A percentile compares a stretch with the other conserved stretches of the same genome.
Conservation (phyloP, 2,113 vertebrate genomes). For the Sapajus apella region DNA sequence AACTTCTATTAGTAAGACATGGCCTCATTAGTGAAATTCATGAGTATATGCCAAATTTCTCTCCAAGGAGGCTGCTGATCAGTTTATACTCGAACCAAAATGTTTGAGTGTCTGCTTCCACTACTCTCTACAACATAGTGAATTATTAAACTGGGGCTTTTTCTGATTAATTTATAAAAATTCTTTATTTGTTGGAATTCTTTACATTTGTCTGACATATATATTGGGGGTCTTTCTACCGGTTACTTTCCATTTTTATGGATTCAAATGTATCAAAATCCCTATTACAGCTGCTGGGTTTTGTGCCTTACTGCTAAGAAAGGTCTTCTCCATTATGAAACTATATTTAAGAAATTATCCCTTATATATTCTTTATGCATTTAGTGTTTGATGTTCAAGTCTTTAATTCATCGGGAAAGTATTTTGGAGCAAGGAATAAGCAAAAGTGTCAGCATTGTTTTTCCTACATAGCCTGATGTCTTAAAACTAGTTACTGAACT, state of each 20-base stretch:
- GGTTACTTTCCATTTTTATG: background rate
- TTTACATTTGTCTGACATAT: background rate
- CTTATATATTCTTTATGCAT: background rate
- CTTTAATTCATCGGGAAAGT: background rate
- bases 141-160: background rate
- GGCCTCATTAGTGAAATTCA: background rate
- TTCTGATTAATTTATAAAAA: background rate
- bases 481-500: background rate
- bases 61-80: background rate
- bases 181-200: background rate
- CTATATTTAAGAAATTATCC: background rate
- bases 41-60: background rate
- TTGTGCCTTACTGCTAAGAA: background rate
- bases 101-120: background rate
- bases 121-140: background rate
- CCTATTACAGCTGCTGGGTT: slow-evolving; percentile 1
- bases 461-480: background rate
- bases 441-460: background rate
- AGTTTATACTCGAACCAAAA: background rate
- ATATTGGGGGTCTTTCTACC: background rate
- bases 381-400: slow-evolving; percentile 14
- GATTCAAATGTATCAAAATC: slow-evolving; percentile 9
- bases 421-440: background rate
- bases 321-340: slow-evolving; percentile 1
- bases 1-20: background rate